phyloP scores from a whole-genome alignment of 92 coral and sea anemone species.

The Epizoanthus illoricatus region DNA sequence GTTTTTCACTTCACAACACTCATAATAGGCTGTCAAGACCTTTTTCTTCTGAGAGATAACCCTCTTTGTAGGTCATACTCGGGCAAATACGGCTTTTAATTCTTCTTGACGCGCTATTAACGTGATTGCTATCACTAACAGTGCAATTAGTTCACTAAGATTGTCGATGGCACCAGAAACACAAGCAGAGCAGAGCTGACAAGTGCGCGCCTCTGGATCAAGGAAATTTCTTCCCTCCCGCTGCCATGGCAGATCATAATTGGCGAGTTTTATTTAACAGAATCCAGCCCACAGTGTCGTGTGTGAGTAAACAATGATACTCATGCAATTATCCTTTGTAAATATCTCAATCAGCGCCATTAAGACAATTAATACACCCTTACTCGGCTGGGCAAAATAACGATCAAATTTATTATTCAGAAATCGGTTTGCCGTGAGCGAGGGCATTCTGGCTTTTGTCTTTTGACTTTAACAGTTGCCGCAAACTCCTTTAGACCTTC shows the following conservation, averaged over 20 bases:
- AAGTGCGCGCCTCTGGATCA: too few relatives aligned
- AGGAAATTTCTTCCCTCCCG: neutral
- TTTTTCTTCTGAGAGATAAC: slow-evolving; percentile 29
- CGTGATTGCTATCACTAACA: neutral
- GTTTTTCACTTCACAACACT: slow-evolving; percentile 34
- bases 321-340: slow-evolving; percentile 38
- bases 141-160: neutral
- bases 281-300: slow-evolving; percentile 31
- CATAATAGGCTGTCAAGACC: slow-evolving; percentile 31
- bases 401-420: slow-evolving; percentile 18
- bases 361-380: slow-evolving; percentile 18
- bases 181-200: too few relatives aligned
- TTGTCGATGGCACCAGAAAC: too few relatives aligned
- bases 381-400: slow-evolving; percentile 11
- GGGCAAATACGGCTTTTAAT: slow-evolving; percentile 19
- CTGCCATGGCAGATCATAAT: slow-evolving; percentile 10
- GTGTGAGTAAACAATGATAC: slow-evolving; percentile 28
- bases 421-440: slow-evolving; percentile 10
- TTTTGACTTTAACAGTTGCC: neutral
- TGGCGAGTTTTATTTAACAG: slow-evolving; percentile 38
- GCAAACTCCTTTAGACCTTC: neutral
- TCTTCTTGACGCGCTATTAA: neutral
- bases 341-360: slow-evolving; percentile 35
- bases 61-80: slow-evolving; percentile 10
- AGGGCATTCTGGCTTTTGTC: neutral